These are phyloP conservation scores for Brenthis hecate DNA, from an alignment of 2,888 invertebrate species.

Conservation along the genomic window DNA sequence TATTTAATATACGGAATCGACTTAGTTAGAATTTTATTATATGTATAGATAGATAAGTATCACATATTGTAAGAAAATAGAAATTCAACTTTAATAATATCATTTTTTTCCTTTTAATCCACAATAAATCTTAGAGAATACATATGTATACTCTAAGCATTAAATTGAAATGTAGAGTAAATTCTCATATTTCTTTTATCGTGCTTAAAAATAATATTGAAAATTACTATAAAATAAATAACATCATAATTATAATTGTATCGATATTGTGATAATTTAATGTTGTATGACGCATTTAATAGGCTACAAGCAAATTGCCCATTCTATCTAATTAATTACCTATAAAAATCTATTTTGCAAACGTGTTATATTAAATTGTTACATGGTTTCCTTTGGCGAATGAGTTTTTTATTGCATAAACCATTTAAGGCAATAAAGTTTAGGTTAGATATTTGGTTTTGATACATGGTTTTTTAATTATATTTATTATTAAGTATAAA, in stretches of 20 bases:
- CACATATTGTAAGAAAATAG: too few relatives aligned
- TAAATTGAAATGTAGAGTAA: too few relatives aligned
- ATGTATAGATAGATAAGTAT: too few relatives aligned
- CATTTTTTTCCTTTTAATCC: too few relatives aligned
- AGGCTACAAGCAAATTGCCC: constrained; percentile 18
- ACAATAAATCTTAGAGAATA: too few relatives aligned
- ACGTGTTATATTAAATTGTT: constrained; percentile 20
- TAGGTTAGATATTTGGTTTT: background rate
- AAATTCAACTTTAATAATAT: too few relatives aligned
- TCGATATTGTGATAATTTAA: background rate
- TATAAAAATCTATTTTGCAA: constrained; percentile 29
- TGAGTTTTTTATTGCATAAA: constrained; percentile 29
- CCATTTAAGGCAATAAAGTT: constrained; percentile 22
- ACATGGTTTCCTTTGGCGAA: constrained; percentile 30
- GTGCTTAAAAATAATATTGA: too few relatives aligned
- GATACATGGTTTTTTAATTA: background rate
- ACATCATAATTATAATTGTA: background rate
- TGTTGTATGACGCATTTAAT: background rate
- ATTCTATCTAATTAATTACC: constrained; percentile 12
- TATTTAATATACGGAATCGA: too few relatives aligned
- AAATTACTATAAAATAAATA: background rate
- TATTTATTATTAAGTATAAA: background rate
- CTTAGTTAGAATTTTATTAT: too few relatives aligned
- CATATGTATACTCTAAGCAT: too few relatives aligned
- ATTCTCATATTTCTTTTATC: too few relatives aligned